A percentile compares a stretch with the other conserved stretches of the same genome.
phyloP scores from a whole-genome alignment of 2,113 vertebrate genomes.

The Sapayoa aenigma region DNA sequence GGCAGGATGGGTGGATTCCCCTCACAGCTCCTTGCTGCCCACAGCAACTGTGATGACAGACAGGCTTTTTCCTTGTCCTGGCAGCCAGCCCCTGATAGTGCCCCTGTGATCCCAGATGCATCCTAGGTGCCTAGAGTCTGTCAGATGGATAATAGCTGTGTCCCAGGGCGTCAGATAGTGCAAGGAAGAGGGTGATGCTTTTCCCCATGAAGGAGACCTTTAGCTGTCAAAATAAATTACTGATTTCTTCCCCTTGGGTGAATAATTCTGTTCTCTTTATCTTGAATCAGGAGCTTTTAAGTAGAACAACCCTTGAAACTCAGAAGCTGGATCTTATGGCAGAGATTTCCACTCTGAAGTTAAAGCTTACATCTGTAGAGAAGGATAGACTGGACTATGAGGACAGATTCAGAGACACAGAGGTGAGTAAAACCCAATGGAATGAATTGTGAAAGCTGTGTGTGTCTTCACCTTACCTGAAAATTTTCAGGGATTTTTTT shows the following conservation, averaged over 20 bases:
- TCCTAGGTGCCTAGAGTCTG: not conserved
- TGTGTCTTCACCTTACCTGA: not conserved
- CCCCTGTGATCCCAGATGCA: not conserved
- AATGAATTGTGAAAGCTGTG: not conserved
- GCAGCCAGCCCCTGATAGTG: not conserved
- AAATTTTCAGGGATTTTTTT: not conserved
- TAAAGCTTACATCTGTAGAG: conserved; percentile 86
- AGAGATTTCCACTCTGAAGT: conserved; percentile 92
- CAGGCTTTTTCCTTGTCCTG: not conserved
- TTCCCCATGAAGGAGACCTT: not conserved
- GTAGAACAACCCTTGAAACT: conserved; percentile 88
- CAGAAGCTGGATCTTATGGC: conserved; percentile 94
- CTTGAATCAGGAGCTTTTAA: conserved; percentile 86
- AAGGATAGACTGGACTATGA: conserved; percentile 88
- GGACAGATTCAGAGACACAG: conserved; percentile 87
- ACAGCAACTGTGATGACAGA: not conserved
- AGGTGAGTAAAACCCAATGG: conserved; percentile 73
- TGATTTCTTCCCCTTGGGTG: not conserved
- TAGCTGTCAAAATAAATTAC: not conserved
- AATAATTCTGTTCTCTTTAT: not conserved
- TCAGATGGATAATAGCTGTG: not conserved
- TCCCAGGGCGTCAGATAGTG: not conserved
- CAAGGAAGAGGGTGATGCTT: not conserved
- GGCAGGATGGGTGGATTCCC: not conserved
- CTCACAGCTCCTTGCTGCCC: not conserved